phyloP scores from a whole-genome alignment of 2,888 invertebrate species.

The Synanthedon vespiformis region DNA sequence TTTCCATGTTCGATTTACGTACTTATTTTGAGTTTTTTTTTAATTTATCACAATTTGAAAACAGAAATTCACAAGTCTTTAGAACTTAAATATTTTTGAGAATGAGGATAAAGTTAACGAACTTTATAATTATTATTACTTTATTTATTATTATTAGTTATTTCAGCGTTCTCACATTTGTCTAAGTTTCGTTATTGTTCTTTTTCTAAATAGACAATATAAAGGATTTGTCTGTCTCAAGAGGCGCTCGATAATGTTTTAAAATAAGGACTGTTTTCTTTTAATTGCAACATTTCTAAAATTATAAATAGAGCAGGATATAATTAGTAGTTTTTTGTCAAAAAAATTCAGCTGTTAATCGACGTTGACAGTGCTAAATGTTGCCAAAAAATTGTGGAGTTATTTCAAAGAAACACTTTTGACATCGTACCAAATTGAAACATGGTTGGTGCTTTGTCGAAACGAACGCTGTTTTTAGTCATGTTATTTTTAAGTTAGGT shows the following conservation, averaged over 20 bases:
- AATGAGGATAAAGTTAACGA: no score
- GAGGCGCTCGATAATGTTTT: constrained; percentile 38
- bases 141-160: no score
- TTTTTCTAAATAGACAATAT: neutral
- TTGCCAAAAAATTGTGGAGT: constrained; percentile 43
- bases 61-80: no score
- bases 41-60: no score
- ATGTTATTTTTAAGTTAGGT: constrained; percentile 33
- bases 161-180: neutral
- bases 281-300: neutral
- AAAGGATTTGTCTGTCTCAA: constrained; percentile 35
- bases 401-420: constrained; percentile 33
- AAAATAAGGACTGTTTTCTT: constrained; percentile 3
- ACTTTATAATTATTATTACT: no score
- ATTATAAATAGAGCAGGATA: constrained; percentile 5
- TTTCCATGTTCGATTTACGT: no score
- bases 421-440: constrained; percentile 38
- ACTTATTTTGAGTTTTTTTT: no score
- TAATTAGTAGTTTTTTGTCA: constrained; percentile 13
- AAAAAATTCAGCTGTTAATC: constrained; percentile 12
- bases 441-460: constrained; percentile 48
- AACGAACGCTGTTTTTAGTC: constrained; percentile 45
- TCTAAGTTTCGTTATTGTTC: neutral
- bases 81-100: no score
- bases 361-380: constrained; percentile 16